phyloP scores from a whole-genome alignment of 1,140 invertebrate species.

The Neotoxoptera formosana region DNA sequence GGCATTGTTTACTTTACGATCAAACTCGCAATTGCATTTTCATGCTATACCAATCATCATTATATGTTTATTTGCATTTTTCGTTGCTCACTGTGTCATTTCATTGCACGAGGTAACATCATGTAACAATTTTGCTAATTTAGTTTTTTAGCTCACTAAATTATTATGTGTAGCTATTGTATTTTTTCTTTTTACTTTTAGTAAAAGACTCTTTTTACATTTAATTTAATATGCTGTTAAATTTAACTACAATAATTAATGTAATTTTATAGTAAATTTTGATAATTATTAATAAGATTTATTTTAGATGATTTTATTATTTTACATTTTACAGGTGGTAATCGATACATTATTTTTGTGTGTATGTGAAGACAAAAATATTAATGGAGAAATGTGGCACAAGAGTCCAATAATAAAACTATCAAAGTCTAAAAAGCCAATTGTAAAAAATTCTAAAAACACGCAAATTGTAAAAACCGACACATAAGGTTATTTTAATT shows the following conservation, averaged over 20 bases:
- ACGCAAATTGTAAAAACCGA: background rate
- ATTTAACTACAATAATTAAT: background rate
- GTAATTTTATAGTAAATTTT: background rate
- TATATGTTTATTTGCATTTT: constrained; percentile 88
- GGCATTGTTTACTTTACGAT: constrained; percentile 77
- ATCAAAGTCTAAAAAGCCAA: constrained; percentile 36
- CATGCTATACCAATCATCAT: constrained; percentile 87
- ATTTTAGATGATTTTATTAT: constrained; percentile 15
- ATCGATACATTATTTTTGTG: constrained; percentile 95
- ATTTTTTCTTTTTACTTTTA: background rate
- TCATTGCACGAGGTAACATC: constrained; percentile 87
- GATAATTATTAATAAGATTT: background rate
- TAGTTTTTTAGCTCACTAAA: background rate
- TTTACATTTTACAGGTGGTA: constrained; percentile 77
- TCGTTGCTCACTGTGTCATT: constrained; percentile 91
- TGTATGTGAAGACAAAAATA: constrained; percentile 81
- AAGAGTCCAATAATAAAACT: constrained; percentile 57
- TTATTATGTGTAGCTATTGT: background rate
- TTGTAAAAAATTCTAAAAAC: constrained; percentile 42
- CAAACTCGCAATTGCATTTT: constrained; percentile 76
- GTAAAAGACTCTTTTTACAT: background rate
- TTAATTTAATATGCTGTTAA: background rate
- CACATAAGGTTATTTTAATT: background rate
- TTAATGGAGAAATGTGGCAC: constrained; percentile 60
- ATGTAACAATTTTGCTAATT: background rate